Base-by-base conservation (phyloP, 2,888 invertebrate species). In the Papilio gigon region DNA sequence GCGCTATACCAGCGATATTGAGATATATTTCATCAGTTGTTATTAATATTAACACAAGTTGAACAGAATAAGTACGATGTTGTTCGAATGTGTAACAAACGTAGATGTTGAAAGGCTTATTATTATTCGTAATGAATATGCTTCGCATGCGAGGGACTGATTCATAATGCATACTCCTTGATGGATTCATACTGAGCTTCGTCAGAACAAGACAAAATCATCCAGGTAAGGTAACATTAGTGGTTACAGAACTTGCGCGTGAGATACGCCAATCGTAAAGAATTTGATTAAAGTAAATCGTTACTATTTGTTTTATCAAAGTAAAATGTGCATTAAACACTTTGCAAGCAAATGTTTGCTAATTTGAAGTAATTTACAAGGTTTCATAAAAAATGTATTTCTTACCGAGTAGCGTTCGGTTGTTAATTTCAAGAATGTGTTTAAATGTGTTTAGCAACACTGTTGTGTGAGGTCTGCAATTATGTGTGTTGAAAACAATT, bases 401-500 rank as follows among this genome's bases (percentile, higher is more conserved):
- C 25, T 14, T 25, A 25, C 22, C 14, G 14, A 25, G 20, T 9
- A 12, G 14, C 37, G 14, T 50, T 14, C 50, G 11, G 1, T 30
- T 56, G 30, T 17, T 27, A 56, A 30, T 30, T 56, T 59, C 37
- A 37, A 59, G 37, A 59, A 37, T 64, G 35, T 47, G 33, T 35
- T 25, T 25, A 35, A 53, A 56, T 30, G 30, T 56, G 53, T 53
- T 53, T 35, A 53, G 53, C 53, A 65, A 56, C 63, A 44, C 14
- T 30, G 62, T 35, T 50, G 14, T 61, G 67, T 42, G 53, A 67
- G 53, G 40, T 62, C 35, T 35, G 50, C 56, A 62, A 62, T 62
- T 67, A 44, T 44, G n/a, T 58, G 44, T 63, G 62, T 63, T 44
- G 62, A 58, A 62, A 63, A 63, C 59, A 64, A 64, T 64, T 68